A percentile compares a stretch with the other conserved stretches of the same genome.
These are phyloP conservation scores for Steinernema khuongi DNA, from an alignment of 1,140 invertebrate genomes.

Conservation along the genomic window DNA sequence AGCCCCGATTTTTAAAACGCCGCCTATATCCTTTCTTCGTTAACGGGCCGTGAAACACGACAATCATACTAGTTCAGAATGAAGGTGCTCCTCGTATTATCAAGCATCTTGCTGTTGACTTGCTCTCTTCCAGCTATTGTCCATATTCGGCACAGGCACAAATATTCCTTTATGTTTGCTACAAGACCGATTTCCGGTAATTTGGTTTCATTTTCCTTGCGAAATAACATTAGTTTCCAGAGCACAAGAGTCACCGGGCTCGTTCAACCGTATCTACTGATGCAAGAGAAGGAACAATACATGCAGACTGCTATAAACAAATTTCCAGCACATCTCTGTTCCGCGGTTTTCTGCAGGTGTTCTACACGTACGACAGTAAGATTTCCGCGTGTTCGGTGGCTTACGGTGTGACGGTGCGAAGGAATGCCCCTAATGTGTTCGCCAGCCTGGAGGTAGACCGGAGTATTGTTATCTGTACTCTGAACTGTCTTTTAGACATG, in stretches of 20 bases:
- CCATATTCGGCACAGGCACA: too few species aligned
- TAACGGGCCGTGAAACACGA: too few species aligned
- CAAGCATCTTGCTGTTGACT: not conserved
- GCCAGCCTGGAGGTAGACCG: not conserved
- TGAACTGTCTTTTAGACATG: not conserved
- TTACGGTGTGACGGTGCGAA: not conserved
- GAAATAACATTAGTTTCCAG: too few species aligned
- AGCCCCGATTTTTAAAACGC: too few species aligned
- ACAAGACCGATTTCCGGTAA: too few species aligned
- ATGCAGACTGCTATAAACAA: not conserved
- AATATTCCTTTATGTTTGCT: too few species aligned
- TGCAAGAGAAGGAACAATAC: too few species aligned
- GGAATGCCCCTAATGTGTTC: not conserved
- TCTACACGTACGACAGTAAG: slow-evolving; percentile 1
- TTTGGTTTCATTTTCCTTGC: too few species aligned
- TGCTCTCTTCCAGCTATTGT: not conserved
- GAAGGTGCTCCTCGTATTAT: not conserved
- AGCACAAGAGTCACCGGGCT: too few species aligned
- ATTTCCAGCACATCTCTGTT: not conserved
- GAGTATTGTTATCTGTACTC: not conserved
- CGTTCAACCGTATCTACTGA: too few species aligned
- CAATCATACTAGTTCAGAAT: too few species aligned
- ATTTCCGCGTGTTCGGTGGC: not conserved
- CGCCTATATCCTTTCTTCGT: too few species aligned
- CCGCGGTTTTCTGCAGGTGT: not conserved